phyloP scores from a whole-genome alignment of 2,797 vertebrate species.

The Threskiornis aethiopicus region DNA sequence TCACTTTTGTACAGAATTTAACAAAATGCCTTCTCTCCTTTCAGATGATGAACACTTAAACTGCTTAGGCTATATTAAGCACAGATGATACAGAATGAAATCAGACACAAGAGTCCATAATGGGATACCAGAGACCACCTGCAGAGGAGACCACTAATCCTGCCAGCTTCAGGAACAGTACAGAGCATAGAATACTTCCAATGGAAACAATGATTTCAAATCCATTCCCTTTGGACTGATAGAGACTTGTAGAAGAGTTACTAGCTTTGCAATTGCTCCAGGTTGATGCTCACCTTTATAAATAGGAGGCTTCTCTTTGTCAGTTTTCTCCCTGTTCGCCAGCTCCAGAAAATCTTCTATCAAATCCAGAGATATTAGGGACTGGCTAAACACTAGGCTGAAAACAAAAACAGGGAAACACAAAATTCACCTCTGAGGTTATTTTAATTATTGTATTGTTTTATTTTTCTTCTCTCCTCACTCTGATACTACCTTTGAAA shows the following conservation, averaged over 20 bases:
- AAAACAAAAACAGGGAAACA: constrained; percentile 18
- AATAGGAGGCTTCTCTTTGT: constrained; percentile 83
- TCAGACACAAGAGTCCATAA: not conserved
- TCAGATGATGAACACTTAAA: not conserved
- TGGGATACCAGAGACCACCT: not conserved
- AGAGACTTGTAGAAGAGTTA: not conserved
- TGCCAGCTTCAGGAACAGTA: not conserved
- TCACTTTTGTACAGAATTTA: not conserved
- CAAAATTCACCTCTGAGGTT: not conserved
- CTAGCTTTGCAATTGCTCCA: not conserved
- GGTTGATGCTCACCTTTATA: constrained; percentile 88
- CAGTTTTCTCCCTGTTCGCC: constrained; percentile 83
- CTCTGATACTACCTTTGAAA: not conserved
- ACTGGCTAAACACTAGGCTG: constrained; percentile 98
- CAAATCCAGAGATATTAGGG: constrained; percentile 96
- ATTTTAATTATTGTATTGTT: not conserved
- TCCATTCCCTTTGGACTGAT: not conserved
- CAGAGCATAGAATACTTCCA: not conserved
- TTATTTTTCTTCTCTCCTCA: not conserved
- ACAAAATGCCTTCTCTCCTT: not conserved
- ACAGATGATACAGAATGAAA: not conserved
- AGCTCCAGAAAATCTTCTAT: constrained; percentile 98
- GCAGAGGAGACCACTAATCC: not conserved
- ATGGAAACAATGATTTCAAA: not conserved
- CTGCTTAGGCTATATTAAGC: not conserved